Evolutionary conservation across 1,140 invertebrate species (phyloP), one percentile per base, ranked within the genome.

Genomic region (Drosophila hydei): DNA sequence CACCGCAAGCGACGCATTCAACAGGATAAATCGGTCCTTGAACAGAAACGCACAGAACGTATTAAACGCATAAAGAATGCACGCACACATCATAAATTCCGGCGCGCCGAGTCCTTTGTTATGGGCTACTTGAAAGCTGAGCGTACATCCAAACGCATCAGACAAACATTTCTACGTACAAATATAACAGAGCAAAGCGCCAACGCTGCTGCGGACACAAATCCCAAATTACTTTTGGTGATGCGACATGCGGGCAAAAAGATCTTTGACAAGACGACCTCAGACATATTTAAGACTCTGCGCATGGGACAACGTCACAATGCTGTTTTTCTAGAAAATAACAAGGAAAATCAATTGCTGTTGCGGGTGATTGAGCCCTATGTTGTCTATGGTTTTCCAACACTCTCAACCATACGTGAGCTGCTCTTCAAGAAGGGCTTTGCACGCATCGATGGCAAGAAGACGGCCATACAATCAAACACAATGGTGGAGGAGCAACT

Each of bases 341-440:
- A 40, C 36, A 85, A 90, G 23, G 91, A 92, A 54, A 89, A 90
- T 27, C 83, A 90, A 50, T 27, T 91, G 38, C 40, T 91, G 27
- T 51, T 92, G 51, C 90, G 89, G 23, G 77, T 92, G 0, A 89
- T 91, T n/a, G 91, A 92, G 50, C 91, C 91, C 0, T 92, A 77
- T 77, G 87, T 91, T 2, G 74, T 89, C 6, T 92, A 79, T 50
- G 91, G 91, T 0, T 79, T 75, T 63, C 91, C 91, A 18, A 69
- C 81, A n/a, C 18, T 91, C 14, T 72, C 47, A 36, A 85, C 80
- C 14, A 81, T 92, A 36, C 85, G 91, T 4, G 91, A 92, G 11
- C 56, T 92, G 54, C 51, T 92, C 5, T 92, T 92, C 27, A 92
- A 92, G 61, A 91, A 91, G 51, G 91, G 91, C 7, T 92, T 92